These are phyloP conservation scores for Papilio protenor DNA, from an alignment of 2,888 invertebrate genomes.

Conservation along the genomic window DNA sequence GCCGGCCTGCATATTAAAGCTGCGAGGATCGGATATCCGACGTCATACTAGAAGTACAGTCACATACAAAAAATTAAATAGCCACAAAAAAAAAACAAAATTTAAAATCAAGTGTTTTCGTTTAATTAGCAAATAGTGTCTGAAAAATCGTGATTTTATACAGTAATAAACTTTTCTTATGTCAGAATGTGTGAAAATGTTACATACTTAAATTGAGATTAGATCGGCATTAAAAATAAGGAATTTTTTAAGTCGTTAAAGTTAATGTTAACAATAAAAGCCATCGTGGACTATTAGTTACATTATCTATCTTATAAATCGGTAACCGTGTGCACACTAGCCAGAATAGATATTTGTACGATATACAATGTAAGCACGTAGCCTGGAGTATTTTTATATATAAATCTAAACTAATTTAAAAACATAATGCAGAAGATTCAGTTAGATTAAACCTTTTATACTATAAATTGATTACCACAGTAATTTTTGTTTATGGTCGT, in stretches of 20 bases:
- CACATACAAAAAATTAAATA: slow-evolving; percentile 41
- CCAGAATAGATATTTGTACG: slow-evolving; percentile 16
- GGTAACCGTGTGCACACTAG: slow-evolving; percentile 10
- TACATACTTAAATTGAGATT: slow-evolving; percentile 13
- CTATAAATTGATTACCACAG: background rate
- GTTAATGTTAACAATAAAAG: slow-evolving; percentile 22
- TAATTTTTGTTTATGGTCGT: background rate
- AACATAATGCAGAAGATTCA: background rate
- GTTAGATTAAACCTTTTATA: background rate
- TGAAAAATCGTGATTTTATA: background rate
- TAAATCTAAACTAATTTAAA: slow-evolving; percentile 4
- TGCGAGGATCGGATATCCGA: slow-evolving; percentile 80
- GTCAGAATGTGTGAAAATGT: background rate
- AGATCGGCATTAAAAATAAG: slow-evolving; percentile 14
- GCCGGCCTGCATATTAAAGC: slow-evolving; percentile 71
- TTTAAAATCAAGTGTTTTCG: too few relatives aligned
- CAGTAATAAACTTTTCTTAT: background rate
- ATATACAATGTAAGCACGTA: background rate
- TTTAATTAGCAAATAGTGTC: background rate
- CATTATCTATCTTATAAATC: slow-evolving; percentile 15
- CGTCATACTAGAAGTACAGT: slow-evolving; percentile 69
- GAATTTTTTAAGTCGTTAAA: slow-evolving; percentile 15
- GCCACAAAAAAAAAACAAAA: background rate
- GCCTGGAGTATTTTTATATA: background rate
- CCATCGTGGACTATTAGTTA: slow-evolving; percentile 18